Base-by-base conservation (phyloP, 2,113 vertebrate species). In the Leptobrachium leishanense region DNA sequence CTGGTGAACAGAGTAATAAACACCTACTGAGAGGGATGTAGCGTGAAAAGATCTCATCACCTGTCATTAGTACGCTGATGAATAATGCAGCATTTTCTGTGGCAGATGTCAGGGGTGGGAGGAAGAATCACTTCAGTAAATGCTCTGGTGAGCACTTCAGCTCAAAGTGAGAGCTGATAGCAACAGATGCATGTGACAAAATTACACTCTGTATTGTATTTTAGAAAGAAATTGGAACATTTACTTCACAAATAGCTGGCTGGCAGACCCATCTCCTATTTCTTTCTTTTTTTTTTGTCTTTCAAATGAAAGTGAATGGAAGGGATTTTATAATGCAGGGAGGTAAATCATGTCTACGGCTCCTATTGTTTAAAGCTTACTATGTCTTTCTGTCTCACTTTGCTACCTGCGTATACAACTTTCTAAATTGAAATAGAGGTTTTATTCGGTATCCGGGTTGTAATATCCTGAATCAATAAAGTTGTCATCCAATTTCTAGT, bases 1-100 rank as follows among this genome's bases (percentile, higher is more conserved):
- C 91, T 91, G 90, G 91, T 89, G 93, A 94, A 90, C 92, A 90
- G 92, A 91, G 92, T 88, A 93, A 94, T 94, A 93, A 94, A 93
- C 93, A 93, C 93, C 93, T 90, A 93, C 88, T 88, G 91, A 92
- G 87, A 93, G 92, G 92, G 90, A 89, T 92, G 92, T 92, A 90
- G 90, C 88, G 83, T 92, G 92, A 93, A 93, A 93, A 93, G 92
- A 93, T 93, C 93, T 94, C 93, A 93, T 93, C 93, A 92, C 93
- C 93, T 94, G 92, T 90, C 92, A 94, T 94, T 94, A 94, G 90
- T 90, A 90, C 84, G 0, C 88, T 83, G 83, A 94, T 93, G 93
- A 94, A 94, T 94, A 93, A 94, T 94, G 92, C 91, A 93, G 90
- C 91, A 91, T 90, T 91, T 90, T 89, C 84, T 1, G 64, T 93